These are phyloP conservation scores for Petrocephalus schoutedeni DNA, from an alignment of 2,797 vertebrate species.

Conservation along the genomic window DNA sequence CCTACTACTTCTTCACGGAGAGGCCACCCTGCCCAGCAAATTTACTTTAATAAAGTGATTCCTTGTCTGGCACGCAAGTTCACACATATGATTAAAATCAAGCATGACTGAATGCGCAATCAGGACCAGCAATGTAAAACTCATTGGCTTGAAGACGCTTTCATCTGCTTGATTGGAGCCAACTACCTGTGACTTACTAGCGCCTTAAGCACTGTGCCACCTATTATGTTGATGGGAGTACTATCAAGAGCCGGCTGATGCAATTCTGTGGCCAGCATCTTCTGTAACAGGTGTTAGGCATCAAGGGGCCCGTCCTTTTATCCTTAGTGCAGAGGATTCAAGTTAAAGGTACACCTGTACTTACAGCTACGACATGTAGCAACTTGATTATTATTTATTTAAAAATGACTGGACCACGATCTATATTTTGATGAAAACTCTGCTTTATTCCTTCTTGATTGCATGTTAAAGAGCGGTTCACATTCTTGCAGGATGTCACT, in stretches of 20 bases:
- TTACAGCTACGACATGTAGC: neutral
- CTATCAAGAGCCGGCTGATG: neutral
- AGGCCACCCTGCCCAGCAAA: neutral
- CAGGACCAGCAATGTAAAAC: neutral
- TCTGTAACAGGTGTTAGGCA: neutral
- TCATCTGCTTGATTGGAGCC: neutral
- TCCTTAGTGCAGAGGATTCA: slow-evolving; percentile 19
- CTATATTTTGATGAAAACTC: neutral
- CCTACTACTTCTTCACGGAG: neutral
- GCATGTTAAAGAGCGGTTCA: neutral
- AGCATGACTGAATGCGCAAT: neutral
- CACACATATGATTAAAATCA: neutral
- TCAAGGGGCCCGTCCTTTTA: neutral
- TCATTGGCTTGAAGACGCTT: neutral
- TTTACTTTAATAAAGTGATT: neutral
- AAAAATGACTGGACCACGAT: neutral
- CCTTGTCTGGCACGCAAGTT: neutral
- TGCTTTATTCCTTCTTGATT: neutral
- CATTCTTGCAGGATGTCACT: neutral
- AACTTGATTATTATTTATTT: neutral
- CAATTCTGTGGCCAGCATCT: neutral
- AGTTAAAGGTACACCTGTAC: neutral
- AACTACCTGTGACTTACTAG: neutral
- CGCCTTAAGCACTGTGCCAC: neutral
- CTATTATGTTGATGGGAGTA: neutral